phyloP scores from a whole-genome alignment of 1,140 invertebrate species.

The Drosophila busckii region DNA sequence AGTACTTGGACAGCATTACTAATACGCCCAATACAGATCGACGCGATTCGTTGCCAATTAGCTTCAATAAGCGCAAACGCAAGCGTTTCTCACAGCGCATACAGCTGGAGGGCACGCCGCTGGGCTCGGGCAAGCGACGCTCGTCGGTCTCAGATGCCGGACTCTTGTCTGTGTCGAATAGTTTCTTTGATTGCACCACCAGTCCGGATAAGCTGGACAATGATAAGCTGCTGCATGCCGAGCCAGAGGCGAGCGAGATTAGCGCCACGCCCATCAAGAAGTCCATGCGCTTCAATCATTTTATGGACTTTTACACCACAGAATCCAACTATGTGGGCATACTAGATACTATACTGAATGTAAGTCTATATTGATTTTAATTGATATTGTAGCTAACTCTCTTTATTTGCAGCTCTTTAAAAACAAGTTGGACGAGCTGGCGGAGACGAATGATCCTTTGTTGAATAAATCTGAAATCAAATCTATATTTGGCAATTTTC shows the following conservation, averaged over 20 bases:
- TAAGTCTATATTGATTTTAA: slow-evolving; percentile 63
- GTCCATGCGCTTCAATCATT: slow-evolving; percentile 87
- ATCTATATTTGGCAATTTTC: slow-evolving; percentile 97
- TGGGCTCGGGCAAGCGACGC: slow-evolving; percentile 83
- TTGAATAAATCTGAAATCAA: slow-evolving; percentile 95
- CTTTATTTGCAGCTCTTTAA: slow-evolving; percentile 89
- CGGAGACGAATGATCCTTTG: slow-evolving; percentile 86
- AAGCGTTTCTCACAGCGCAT: slow-evolving; percentile 82
- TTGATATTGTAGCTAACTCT: not conserved
- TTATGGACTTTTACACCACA: slow-evolving; percentile 95
- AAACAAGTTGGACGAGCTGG: slow-evolving; percentile 91
- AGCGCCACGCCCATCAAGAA: slow-evolving; percentile 81
- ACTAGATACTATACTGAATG: slow-evolving; percentile 93
- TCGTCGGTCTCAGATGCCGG: slow-evolving; percentile 91
- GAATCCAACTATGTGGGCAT: slow-evolving; percentile 98
- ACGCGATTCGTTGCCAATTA: slow-evolving; percentile 81
- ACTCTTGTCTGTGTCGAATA: slow-evolving; percentile 88
- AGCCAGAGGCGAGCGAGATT: slow-evolving; percentile 80
- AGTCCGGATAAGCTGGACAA: slow-evolving; percentile 84
- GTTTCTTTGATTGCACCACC: slow-evolving; percentile 90
- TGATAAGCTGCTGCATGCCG: slow-evolving; percentile 70
- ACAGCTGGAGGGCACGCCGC: slow-evolving; percentile 65
- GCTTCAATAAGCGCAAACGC: slow-evolving; percentile 83
- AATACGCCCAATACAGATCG: slow-evolving; percentile 80
- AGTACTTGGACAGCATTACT: slow-evolving; percentile 78